A percentile compares a stretch with the other conserved stretches of the same genome.
Evolutionary conservation across 2,888 invertebrate species (phyloP).

Genomic region (Liopterus haemorrhoidalis): DNA sequence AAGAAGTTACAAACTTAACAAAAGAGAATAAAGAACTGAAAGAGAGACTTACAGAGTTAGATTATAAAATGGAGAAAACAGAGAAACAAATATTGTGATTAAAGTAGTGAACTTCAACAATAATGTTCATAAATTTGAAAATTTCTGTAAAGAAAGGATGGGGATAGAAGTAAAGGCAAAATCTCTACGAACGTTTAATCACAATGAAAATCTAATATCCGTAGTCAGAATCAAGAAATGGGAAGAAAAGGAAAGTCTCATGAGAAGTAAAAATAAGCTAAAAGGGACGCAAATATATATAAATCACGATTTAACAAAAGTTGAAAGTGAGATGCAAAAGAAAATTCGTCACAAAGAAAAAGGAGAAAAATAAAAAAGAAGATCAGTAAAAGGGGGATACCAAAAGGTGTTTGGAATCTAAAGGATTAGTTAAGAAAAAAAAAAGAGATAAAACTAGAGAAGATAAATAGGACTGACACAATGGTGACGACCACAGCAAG

Average conservation of each 20-base stretch:
- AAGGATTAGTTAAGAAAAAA: constrained; percentile 4
- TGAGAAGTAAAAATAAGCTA: constrained; percentile 1
- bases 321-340: constrained; percentile 1
- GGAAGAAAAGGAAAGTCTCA: not conserved
- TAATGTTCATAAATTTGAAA: no score
- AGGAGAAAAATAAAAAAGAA: no score
- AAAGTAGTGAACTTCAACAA: not conserved
- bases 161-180: not conserved
- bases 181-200: not conserved
- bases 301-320: not conserved
- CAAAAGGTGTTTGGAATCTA: not conserved
- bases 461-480: no score
- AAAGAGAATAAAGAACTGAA: not conserved
- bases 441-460: not conserved
- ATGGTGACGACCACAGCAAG: constrained; percentile 2
- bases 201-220: not conserved
- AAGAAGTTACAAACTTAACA: not conserved
- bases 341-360: no score
- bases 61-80: not conserved
- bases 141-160: not conserved
- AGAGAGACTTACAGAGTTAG: not conserved
- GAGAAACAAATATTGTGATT: not conserved
- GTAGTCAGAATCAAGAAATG: constrained; percentile 1
- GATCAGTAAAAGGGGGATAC: not conserved
- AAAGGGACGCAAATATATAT: not conserved